Conservation (phyloP, 2,113 vertebrate genomes). For the Sinosuthora webbiana region DNA sequence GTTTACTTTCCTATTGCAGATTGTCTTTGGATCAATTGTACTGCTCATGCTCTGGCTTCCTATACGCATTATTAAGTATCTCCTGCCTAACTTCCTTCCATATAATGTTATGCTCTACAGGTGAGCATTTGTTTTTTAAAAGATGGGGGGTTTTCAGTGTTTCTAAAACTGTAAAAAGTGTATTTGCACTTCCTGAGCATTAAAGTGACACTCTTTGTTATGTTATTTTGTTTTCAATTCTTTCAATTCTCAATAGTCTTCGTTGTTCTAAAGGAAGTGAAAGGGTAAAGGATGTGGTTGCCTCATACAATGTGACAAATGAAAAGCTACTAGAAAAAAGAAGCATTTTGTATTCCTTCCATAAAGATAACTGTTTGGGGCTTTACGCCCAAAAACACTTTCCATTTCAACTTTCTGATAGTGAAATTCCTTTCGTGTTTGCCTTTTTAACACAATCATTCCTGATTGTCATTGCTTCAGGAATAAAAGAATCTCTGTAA, state of each 20-base stretch:
- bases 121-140: conserved; percentile 66
- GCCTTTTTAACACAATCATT: neutral
- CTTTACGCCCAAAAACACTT: neutral
- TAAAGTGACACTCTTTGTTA: neutral
- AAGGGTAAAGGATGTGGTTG: neutral
- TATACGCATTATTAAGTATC: conserved; percentile 90
- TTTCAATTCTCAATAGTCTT: too few species aligned
- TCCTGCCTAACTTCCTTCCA: conserved; percentile 90
- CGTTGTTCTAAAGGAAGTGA: neutral
- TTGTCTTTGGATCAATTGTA: conserved; percentile 96
- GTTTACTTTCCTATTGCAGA: conserved; percentile 70
- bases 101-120: conserved; percentile 99
- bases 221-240: neutral
- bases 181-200: neutral
- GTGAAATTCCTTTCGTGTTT: neutral
- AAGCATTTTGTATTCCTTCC: neutral
- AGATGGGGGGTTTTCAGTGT: neutral
- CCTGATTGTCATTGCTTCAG: neutral
- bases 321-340: neutral
- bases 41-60: conserved; percentile 98
- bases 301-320: neutral
- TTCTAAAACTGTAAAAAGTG: neutral
- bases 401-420: neutral
- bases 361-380: fast-evolving
- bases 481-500: neutral